Evolutionary conservation across 1,140 invertebrate genomes (phyloP).

Genomic region (Glomeris maerens): DNA sequence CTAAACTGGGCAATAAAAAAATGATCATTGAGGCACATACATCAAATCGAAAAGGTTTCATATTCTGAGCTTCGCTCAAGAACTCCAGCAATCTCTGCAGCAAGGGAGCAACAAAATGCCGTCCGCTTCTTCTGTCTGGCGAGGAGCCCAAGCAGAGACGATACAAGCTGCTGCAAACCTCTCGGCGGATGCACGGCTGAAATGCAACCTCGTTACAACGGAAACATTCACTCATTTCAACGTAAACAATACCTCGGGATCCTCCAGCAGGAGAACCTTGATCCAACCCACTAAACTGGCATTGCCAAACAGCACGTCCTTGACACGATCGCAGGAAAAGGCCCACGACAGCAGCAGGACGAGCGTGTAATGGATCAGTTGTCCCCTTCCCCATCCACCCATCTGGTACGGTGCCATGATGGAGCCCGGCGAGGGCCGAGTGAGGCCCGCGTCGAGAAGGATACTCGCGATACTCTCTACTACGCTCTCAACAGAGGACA

Average conservation of each 20-base stretch:
- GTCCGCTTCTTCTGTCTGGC: slow-evolving; percentile 40
- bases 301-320: slow-evolving; percentile 47
- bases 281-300: slow-evolving; percentile 54
- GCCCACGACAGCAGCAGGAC: slow-evolving; percentile 67
- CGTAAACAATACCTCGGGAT: slow-evolving; percentile 46
- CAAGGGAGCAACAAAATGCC: slow-evolving; percentile 54
- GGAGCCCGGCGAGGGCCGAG: slow-evolving; percentile 57
- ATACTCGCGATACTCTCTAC: slow-evolving; percentile 70
- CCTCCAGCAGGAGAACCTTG: slow-evolving; percentile 59
- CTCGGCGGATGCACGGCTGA: slow-evolving; percentile 58
- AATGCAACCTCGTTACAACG: slow-evolving; percentile 10
- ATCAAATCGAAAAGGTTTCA: slow-evolving; percentile 48
- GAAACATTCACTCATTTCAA: slow-evolving; percentile 4
- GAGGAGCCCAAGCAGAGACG: slow-evolving; percentile 60
- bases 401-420: slow-evolving; percentile 74
- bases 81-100: slow-evolving; percentile 62
- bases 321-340: slow-evolving; percentile 51
- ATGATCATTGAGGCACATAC: slow-evolving; percentile 23
- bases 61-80: slow-evolving; percentile 62
- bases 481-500: slow-evolving; percentile 58
- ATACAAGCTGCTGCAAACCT: slow-evolving; percentile 77
- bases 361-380: slow-evolving; percentile 66
- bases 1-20: too few relatives aligned
- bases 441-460: slow-evolving; percentile 63
- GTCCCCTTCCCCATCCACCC: slow-evolving; percentile 69